Percentiles rank a stretch among this genome's conserved stretches.
These are phyloP conservation scores for Pocillopora damicornis DNA, from an alignment of 64 coral and sea anemone genomes.

Conservation along the genomic window DNA sequence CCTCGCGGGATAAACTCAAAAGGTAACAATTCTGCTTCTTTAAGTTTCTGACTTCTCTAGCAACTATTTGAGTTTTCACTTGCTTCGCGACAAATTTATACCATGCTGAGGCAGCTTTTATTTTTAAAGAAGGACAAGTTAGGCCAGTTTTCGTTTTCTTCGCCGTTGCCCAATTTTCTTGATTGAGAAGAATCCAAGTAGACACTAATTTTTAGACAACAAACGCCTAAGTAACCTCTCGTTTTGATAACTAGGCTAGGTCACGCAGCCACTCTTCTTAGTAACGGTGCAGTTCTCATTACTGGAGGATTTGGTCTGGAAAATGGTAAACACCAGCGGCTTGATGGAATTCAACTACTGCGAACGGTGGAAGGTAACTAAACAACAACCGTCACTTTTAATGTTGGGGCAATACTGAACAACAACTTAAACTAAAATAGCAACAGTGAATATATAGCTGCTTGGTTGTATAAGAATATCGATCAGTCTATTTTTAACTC, in stretches of 20 bases:
- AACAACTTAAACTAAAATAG: no score
- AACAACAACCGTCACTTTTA: background rate
- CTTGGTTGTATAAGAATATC: background rate
- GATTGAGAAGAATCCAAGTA: background rate
- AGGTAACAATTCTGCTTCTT: background rate
- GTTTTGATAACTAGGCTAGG: slow-evolving; percentile 29
- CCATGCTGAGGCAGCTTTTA: no score
- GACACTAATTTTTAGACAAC: no score
- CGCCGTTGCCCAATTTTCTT: background rate
- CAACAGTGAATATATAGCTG: no score
- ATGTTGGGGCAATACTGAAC: background rate
- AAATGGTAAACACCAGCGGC: slow-evolving; percentile 43
- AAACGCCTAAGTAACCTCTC: background rate
- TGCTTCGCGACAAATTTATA: no score
- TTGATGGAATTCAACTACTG: slow-evolving; percentile 36
- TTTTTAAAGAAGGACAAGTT: no score
- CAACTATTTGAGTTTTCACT: no score
- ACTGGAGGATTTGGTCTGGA: slow-evolving; percentile 57
- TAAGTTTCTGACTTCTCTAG: background rate
- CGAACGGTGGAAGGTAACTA: slow-evolving; percentile 24
- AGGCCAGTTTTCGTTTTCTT: no score
- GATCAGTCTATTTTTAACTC: background rate
- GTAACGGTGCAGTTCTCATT: background rate
- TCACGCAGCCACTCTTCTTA: slow-evolving; percentile 28
- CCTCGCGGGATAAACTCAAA: slow-evolving; percentile 5